Conservation (phyloP, 2,797 vertebrate genomes). For the Cygnus olor region DNA sequence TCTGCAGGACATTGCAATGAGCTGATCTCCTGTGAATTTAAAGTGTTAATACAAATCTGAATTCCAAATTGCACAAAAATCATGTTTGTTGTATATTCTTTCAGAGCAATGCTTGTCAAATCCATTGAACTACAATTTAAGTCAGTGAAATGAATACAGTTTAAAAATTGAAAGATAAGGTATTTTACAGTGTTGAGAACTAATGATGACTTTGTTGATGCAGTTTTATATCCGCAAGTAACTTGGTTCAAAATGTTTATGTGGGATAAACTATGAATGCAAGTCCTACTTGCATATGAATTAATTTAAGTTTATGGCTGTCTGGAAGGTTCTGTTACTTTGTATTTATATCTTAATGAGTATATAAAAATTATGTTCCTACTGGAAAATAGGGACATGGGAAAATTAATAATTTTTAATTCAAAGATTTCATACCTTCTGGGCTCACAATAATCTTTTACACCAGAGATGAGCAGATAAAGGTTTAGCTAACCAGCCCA, state of each 20-base stretch:
- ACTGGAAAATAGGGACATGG: background rate
- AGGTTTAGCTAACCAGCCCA: background rate
- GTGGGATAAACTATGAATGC: background rate
- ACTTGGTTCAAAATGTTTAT: background rate
- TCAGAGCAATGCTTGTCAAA: background rate
- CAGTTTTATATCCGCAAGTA: background rate
- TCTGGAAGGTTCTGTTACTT: background rate
- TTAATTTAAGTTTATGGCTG: background rate
- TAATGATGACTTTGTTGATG: background rate
- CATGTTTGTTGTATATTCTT: background rate
- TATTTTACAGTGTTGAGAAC: background rate
- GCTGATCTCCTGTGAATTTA: background rate
- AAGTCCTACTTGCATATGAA: background rate
- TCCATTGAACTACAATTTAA: background rate
- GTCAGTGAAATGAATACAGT: background rate
- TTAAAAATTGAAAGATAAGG: background rate
- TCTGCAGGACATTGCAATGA: conserved; percentile 4
- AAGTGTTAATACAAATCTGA: conserved; percentile 5
- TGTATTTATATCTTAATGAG: background rate
- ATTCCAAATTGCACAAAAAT: conserved; percentile 8
- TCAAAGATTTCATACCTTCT: background rate
- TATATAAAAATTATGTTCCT: background rate
- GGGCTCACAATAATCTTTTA: background rate
- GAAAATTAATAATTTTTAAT: background rate
- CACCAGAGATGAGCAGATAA: background rate